Evolutionary conservation across 1,140 invertebrate species (phyloP).

Genomic region (roundworm (Caenorhabditis elegans)): DNA sequence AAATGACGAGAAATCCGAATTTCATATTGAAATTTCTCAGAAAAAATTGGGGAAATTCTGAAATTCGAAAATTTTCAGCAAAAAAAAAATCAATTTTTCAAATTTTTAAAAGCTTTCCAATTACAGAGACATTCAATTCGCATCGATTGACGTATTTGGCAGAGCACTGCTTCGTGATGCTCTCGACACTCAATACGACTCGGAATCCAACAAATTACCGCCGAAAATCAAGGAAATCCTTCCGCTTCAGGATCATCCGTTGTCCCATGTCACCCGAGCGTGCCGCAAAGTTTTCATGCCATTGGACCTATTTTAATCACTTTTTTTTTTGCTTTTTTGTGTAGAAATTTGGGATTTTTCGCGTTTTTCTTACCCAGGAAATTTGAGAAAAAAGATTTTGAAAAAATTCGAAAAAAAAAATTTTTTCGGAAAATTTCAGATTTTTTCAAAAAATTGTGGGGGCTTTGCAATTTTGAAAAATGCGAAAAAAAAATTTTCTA

Average conservation of each 20-base stretch:
- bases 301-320: conserved; percentile 47
- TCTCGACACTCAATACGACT: conserved; percentile 43
- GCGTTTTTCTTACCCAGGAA: no score
- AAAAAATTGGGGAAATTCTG: no score
- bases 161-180: conserved; percentile 42
- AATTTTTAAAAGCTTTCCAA: not conserved
- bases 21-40: no score
- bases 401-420: not conserved
- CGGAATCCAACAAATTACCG: conserved; percentile 41
- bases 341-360: not conserved
- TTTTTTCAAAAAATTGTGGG: no score
- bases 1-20: no score
- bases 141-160: conserved; percentile 45
- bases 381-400: not conserved
- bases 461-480: no score
- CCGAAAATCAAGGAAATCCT: conserved; percentile 45
- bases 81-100: not conserved
- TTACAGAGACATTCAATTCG: conserved; percentile 50
- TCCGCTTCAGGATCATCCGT: conserved; percentile 45
- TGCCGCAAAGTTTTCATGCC: conserved; percentile 53
- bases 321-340: not conserved
- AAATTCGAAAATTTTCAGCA: no score
- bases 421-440: not conserved
- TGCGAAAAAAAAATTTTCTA: no score
- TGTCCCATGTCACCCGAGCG: conserved; percentile 37